A percentile compares a stretch with the other conserved stretches of the same genome.
These are phyloP conservation scores for Pollimyrus isidori DNA, from an alignment of 2,113 vertebrate genomes.

Conservation along the genomic window DNA sequence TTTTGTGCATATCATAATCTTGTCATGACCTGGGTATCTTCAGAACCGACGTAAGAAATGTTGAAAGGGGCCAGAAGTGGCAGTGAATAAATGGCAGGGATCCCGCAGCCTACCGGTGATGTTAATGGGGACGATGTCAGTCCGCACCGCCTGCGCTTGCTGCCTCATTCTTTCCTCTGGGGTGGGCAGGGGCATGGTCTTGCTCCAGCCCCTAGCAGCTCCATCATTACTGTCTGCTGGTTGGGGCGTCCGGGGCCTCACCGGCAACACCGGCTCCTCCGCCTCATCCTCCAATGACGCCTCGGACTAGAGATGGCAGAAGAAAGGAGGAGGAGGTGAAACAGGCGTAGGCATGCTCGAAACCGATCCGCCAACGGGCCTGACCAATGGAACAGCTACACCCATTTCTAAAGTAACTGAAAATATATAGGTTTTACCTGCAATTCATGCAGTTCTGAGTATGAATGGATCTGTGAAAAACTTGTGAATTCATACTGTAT, in stretches of 20 bases:
- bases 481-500: neutral
- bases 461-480: neutral
- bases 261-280: slow-evolving; percentile 68
- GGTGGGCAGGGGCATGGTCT: slow-evolving; percentile 75
- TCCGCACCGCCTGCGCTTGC: slow-evolving; percentile 79
- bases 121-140: slow-evolving; percentile 88
- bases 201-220: slow-evolving; percentile 70
- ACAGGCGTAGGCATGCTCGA: neutral
- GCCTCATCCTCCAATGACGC: slow-evolving; percentile 77
- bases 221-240: slow-evolving; percentile 51
- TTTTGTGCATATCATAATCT: neutral
- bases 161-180: slow-evolving; percentile 95
- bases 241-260: slow-evolving; percentile 69
- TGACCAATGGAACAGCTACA: neutral
- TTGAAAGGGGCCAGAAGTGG: neutral
- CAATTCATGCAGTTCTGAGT: neutral
- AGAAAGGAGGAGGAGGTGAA: neutral
- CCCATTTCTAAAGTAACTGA: neutral
- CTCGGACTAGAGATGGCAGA: slow-evolving; percentile 59
- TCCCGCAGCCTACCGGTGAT: slow-evolving; percentile 74
- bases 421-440: neutral
- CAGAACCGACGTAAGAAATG: neutral
- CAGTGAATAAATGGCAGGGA: neutral
- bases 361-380: neutral
- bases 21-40: neutral